These are phyloP conservation scores for Merops nubicus DNA, from an alignment of 2,113 vertebrate genomes.

Conservation along the genomic window DNA sequence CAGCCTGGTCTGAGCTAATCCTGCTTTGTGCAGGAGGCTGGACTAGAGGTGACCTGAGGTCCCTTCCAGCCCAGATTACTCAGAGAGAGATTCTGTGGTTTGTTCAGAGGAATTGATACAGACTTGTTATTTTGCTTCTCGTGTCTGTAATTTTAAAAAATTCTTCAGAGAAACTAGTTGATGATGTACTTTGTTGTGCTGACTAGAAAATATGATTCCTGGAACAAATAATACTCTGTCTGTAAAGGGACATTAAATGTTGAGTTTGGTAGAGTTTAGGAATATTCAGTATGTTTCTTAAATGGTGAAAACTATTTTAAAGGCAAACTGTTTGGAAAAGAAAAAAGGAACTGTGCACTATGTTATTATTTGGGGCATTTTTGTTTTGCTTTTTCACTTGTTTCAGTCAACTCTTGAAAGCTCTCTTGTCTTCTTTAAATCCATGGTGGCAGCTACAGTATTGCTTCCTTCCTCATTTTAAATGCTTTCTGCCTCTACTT, in stretches of 20 bases:
- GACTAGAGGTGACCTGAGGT: not conserved
- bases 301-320: not conserved
- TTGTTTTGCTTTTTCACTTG: not conserved
- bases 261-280: not conserved
- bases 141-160: not conserved
- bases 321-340: not conserved
- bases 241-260: not conserved
- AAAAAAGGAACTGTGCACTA: not conserved
- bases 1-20: not conserved
- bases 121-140: not conserved
- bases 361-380: not conserved
- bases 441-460: not conserved
- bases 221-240: not conserved
- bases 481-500: slow-evolving; percentile 60
- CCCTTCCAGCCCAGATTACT: not conserved
- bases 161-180: not conserved
- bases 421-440: slow-evolving; percentile 45
- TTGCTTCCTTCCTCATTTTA: slow-evolving; percentile 57
- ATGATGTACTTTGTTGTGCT: not conserved
- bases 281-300: not conserved
- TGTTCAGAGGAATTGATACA: not conserved
- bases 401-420: slow-evolving; percentile 51
- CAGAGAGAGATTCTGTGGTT: not conserved
- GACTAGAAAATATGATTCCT: not conserved
- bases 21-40: not conserved